A percentile compares a stretch with the other conserved stretches of the same genome.
Conservation (phyloP, 2,113 vertebrate genomes). For the Apaloderma vittatum region DNA sequence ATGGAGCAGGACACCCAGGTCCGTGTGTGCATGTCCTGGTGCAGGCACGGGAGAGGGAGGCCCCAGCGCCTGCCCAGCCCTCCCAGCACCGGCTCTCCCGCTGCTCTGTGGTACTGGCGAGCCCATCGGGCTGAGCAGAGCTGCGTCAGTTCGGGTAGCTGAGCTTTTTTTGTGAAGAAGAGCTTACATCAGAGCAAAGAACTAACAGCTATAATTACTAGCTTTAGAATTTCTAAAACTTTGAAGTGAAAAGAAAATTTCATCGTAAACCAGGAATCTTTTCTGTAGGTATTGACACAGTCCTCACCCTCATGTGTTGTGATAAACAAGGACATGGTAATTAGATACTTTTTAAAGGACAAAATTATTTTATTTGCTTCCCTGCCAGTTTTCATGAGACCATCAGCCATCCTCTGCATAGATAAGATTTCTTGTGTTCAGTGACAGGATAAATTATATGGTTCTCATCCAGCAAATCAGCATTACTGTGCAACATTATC, state of each 20-base stretch:
- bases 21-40: fast-evolving
- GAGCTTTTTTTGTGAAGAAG: neutral
- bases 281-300: neutral
- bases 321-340: constrained; percentile 68
- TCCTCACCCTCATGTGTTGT: neutral
- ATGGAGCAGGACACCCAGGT: fast-evolving
- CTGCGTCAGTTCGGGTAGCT: neutral
- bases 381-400: constrained; percentile 78
- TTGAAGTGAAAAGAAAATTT: constrained; percentile 28
- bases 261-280: neutral
- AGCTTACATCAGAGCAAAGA: neutral
- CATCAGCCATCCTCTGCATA: constrained; percentile 77
- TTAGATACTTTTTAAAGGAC: constrained; percentile 77
- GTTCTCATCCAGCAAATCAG: constrained; percentile 82
- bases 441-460: constrained; percentile 84
- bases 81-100: neutral
- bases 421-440: constrained; percentile 79
- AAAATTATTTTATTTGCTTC: constrained; percentile 84
- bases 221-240: neutral
- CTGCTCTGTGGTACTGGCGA: no score
- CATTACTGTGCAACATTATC: constrained; percentile 81
- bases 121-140: neutral
- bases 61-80: fast-evolving
- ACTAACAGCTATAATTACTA: constrained; percentile 26
- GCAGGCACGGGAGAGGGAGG: fast-evolving